Base-by-base conservation (phyloP, 1,140 invertebrate species). In the Drosophila setifemur region DNA sequence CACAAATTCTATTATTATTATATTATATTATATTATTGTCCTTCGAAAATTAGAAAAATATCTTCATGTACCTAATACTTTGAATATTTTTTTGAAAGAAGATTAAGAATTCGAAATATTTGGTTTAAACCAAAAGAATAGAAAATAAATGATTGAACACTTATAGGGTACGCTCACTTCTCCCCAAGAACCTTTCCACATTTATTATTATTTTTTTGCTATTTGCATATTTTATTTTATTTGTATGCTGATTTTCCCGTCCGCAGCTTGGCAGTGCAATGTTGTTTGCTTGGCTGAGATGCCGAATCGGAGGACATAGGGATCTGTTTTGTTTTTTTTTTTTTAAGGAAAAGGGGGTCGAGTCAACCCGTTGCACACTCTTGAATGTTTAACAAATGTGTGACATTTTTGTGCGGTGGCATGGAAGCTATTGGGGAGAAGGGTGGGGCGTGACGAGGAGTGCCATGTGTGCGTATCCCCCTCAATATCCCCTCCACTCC, bases 361-460 rank as follows among this genome's bases (percentile, higher is more conserved):
- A 21, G 11, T 47, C 67, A 67, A 72, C 67, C 66, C 73, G 52
- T 54, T 81, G 61, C 81, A 79, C 71, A 75, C 67, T 81, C 81
- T 57, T 72, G 82, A 86, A 86, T 86, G 81, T 81, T 86, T 72
- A 81, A 86, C 81, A 86, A 86, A 86, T 86, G 81, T 86, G 81
- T 86, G 81, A 86, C 81, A 86, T 87, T 86, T 86, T 81, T 81
- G 58, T 85, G 52, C 70, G 50, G 45, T 52, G 45, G 68, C 68
- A 73, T 73, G 44, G 48, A 53, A 60, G 37, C 19, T 12, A 35
- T 54, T 67, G 43, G 31, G 52, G 47, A 35, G 26, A 48, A 5
- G 16, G 25, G 7, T 44, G 45, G 33, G 18, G 49, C 45, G 11
- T 37, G 23, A 28, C 37, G 45, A 42, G 29, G 12, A 23, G 54